These are phyloP conservation scores for Dromaius novaehollandiae DNA, from an alignment of 2,113 vertebrate genomes.

Conservation along the genomic window DNA sequence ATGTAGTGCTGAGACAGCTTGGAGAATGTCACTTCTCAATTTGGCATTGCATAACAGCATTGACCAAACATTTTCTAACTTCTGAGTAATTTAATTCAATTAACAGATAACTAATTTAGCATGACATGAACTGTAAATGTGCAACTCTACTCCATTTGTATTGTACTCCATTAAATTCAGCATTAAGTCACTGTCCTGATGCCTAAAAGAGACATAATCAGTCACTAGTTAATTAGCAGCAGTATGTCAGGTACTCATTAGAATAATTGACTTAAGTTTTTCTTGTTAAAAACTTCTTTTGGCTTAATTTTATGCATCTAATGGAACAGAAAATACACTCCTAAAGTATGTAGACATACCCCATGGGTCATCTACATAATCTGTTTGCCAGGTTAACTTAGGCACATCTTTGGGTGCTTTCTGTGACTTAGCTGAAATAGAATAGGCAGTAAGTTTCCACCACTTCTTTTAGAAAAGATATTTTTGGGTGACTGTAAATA, in stretches of 20 bases:
- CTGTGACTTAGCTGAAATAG: neutral
- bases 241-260: conserved; percentile 40
- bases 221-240: conserved; percentile 52
- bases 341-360: neutral
- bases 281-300: conserved; percentile 23
- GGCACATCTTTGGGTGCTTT: neutral
- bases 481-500: neutral
- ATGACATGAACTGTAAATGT: neutral
- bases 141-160: neutral
- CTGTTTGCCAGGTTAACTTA: neutral
- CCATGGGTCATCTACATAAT: neutral
- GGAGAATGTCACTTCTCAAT: neutral
- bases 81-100: conserved; percentile 16
- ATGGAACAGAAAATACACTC: conserved; percentile 11
- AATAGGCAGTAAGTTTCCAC: neutral
- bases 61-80: conserved; percentile 11
- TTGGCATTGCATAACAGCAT: neutral
- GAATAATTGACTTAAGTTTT: conserved; percentile 45
- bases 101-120: conserved; percentile 29
- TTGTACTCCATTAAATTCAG: neutral
- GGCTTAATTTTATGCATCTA: conserved; percentile 9
- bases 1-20: neutral
- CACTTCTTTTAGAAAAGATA: neutral
- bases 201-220: conserved; percentile 29
- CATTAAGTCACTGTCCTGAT: neutral